Percentiles rank a stretch among this genome's conserved stretches.
These are phyloP conservation scores for Nephrotoma appendiculata DNA, from an alignment of 2,888 invertebrate species.

Conservation along the genomic window DNA sequence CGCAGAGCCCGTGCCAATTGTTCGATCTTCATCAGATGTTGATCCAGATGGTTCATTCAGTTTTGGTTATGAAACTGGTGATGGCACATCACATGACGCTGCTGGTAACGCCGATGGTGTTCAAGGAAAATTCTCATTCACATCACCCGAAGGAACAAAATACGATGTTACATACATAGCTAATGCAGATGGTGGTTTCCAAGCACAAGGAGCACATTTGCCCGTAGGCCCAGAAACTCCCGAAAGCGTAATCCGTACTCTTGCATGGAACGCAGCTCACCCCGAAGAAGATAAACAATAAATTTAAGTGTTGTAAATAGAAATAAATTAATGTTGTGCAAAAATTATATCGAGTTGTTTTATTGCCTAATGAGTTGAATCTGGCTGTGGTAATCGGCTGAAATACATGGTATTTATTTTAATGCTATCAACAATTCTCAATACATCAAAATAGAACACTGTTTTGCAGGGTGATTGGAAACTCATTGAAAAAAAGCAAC, in stretches of 20 bases:
- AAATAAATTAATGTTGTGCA: neutral
- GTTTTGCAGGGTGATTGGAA: too few relatives aligned
- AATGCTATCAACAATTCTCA: too few relatives aligned
- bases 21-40: neutral
- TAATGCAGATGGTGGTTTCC: neutral
- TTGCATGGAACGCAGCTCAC: neutral
- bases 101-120: neutral
- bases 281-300: neutral
- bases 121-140: neutral
- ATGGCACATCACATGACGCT: neutral
- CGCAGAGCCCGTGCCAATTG: neutral
- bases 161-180: neutral
- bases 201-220: neutral
- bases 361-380: neutral
- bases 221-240: neutral
- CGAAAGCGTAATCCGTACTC: neutral
- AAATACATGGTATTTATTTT: neutral
- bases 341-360: neutral
- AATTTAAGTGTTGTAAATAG: neutral
- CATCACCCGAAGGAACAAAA: neutral
- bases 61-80: neutral
- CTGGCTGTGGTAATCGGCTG: neutral
- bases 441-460: too few relatives aligned
- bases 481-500: too few relatives aligned
- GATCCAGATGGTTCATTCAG: neutral